Base-by-base conservation (phyloP, 1,140 invertebrate genomes). In the Drosophila trapezifrons region DNA sequence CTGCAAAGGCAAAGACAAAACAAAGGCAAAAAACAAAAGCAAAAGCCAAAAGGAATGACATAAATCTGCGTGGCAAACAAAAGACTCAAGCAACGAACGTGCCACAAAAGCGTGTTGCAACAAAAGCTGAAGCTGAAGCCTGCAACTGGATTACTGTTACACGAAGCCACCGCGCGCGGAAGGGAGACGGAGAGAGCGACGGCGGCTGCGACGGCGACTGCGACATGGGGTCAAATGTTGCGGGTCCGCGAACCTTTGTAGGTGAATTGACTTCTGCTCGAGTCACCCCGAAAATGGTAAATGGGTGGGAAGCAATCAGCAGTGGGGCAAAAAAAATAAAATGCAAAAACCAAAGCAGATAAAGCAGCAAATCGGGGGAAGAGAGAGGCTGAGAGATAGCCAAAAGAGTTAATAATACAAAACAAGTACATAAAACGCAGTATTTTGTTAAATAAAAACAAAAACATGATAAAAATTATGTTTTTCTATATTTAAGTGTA, bases 41-140 rank as follows among this genome's bases (percentile, higher is more conserved):
- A 47, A 51, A 51, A 51, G 49, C 45, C 60, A 65, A 65, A 52
- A 66, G 65, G 74, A 87, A 86, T 87, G 84, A 87, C 83, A 87
- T 79, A 86, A 86, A 87, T 86, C 83, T 86, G 83, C 78, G 76
- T 86, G 78, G 83, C 82, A 85, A 86, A 87, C 83, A 87, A 87
- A 87, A 87, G 84, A 87, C 83, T 87, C 63, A 87, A 66, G 84
- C 83, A 76, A 87, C 84, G 76, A 87, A 87, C 83, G 79, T 78
- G 82, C 73, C 73, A 65, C 70, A 66, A 69, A 66, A 69, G 63
- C 58, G 64, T 74, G 62, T 69, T 82, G 74, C 82, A 76, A 76
- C 60, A 72, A 66, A 74, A 37, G 71, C 60, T 59, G 66, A 42
- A 63, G 32, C 51, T 37, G 32, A 52, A 55, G 62, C 35, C 70